Conservation (phyloP, 2,113 vertebrate species). For the Triplophysa dalaica region DNA sequence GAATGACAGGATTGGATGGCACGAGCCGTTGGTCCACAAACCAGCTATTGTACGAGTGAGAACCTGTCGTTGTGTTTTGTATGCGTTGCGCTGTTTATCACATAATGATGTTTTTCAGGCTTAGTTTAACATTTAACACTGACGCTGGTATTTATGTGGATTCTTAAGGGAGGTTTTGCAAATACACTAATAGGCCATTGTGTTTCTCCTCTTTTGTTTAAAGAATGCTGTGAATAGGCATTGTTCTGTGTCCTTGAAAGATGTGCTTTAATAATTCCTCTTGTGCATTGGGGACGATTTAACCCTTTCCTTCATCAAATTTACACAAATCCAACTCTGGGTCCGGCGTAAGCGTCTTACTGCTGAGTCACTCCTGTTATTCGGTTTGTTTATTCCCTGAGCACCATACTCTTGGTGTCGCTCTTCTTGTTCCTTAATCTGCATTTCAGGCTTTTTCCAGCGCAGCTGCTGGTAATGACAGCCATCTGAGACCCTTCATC, state of each 20-base stretch:
- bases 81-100: neutral
- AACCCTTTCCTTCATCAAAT: too few relatives aligned
- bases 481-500: slow-evolving; percentile 8
- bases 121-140: neutral
- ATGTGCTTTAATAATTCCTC: neutral
- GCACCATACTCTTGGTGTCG: neutral
- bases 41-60: neutral
- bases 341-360: too few relatives aligned
- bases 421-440: neutral
- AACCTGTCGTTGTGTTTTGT: neutral
- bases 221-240: neutral
- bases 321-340: too few relatives aligned
- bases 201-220: slow-evolving; percentile 17
- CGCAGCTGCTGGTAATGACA: slow-evolving; percentile 48
- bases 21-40: neutral
- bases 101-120: slow-evolving; percentile 12
- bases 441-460: neutral
- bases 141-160: neutral
- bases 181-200: slow-evolving; percentile 24
- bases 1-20: neutral
- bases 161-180: slow-evolving; percentile 10
- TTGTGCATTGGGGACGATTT: neutral
- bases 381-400: slow-evolving; percentile 2
- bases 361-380: neutral
- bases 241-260: slow-evolving; percentile 7